Percentiles rank a stretch among this genome's conserved stretches.
Evolutionary conservation across 2,113 vertebrate species (phyloP).

Genomic region (Lontra canadensis): DNA sequence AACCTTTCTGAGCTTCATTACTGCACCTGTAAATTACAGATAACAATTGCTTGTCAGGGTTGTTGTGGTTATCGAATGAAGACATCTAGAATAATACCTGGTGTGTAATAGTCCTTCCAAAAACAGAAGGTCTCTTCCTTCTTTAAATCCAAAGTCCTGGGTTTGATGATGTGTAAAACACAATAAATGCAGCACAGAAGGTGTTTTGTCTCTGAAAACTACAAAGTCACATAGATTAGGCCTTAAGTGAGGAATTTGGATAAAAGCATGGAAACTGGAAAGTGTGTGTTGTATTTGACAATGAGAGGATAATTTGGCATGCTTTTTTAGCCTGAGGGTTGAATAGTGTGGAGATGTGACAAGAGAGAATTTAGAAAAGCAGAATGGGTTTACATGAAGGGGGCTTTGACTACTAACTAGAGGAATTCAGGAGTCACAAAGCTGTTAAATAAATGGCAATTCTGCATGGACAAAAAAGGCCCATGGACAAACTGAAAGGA

Average conservation of each 20-base stretch:
- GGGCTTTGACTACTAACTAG: not conserved
- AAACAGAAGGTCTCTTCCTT: not conserved
- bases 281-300: not conserved
- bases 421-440: not conserved
- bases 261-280: not conserved
- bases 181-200: not conserved
- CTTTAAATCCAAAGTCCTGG: not conserved
- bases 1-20: not conserved
- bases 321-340: not conserved
- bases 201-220: conserved; percentile 26
- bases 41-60: not conserved
- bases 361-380: not conserved
- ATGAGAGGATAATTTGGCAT: not conserved
- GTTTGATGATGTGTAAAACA: not conserved
- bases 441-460: not conserved
- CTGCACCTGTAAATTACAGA: not conserved
- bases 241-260: not conserved
- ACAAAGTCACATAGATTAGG: not conserved
- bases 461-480: not conserved
- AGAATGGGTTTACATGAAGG: not conserved
- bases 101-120: not conserved
- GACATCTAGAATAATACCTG: not conserved
- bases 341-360: not conserved
- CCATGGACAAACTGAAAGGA: not conserved
- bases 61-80: not conserved